A percentile compares a stretch with the other conserved stretches of the same genome.
Evolutionary conservation across 2,888 invertebrate genomes (phyloP).

Genomic region (Phlogophora meticulosa): DNA sequence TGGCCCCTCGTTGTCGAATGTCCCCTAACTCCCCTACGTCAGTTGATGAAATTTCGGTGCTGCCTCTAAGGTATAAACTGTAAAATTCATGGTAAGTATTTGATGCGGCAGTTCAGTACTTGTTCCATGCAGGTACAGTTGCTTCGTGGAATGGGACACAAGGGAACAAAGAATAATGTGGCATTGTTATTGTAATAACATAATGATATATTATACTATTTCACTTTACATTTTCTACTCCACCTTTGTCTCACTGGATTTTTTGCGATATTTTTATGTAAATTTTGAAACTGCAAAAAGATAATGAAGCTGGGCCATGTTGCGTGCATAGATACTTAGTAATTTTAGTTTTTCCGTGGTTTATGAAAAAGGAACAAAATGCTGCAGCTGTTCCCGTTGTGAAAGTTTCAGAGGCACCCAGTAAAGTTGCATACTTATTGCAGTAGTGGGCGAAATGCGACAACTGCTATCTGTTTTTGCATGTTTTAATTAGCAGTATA

Average conservation of each 20-base stretch:
- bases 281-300: slow-evolving; percentile 41
- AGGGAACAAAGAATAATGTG: slow-evolving; percentile 74
- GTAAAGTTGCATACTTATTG: slow-evolving; percentile 45
- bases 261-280: slow-evolving; percentile 47
- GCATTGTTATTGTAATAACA: slow-evolving; percentile 74
- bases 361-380: slow-evolving; percentile 44
- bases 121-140: slow-evolving; percentile 73
- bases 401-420: slow-evolving; percentile 43
- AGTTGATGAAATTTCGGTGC: slow-evolving; percentile 86
- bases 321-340: slow-evolving; percentile 39
- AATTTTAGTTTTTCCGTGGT: slow-evolving; percentile 48
- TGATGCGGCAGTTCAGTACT: slow-evolving; percentile 76
- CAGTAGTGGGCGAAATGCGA: slow-evolving; percentile 23
- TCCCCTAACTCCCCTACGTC: slow-evolving; percentile 72
- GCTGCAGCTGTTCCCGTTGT: slow-evolving; percentile 36
- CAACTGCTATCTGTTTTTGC: slow-evolving; percentile 13
- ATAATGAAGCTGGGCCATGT: slow-evolving; percentile 25
- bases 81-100: slow-evolving; percentile 82
- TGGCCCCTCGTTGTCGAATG: slow-evolving; percentile 86
- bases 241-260: slow-evolving; percentile 33
- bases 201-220: slow-evolving; percentile 60
- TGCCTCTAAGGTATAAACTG: slow-evolving; percentile 79
- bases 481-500: slow-evolving; percentile 44
- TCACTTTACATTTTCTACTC: slow-evolving; percentile 55
- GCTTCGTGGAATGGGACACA: slow-evolving; percentile 73